Base-by-base conservation (phyloP, 2,113 vertebrate species). In the Gadus macrocephalus region DNA sequence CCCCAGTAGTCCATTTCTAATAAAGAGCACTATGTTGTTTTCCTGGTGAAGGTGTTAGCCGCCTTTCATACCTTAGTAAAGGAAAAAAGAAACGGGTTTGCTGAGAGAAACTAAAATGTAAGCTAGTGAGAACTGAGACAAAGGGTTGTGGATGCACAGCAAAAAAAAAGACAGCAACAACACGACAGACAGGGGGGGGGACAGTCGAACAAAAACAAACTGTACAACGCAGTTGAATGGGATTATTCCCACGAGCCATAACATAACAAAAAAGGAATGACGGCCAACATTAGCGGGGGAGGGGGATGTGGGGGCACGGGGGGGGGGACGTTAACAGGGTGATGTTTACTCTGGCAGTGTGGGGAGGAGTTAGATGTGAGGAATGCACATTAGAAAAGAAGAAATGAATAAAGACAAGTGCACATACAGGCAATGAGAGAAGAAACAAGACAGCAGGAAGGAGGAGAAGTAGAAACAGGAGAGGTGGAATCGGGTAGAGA, bases 401-500 rank as follows among this genome's bases (percentile, higher is more conserved):
- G 14, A 49, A 49, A 7, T 9, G 5, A 16, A 49, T 49, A 49
- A 49, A 49, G 42, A 49, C 42, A 49, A 49, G 42, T 14, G 42
- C 38, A 66, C 64, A 28, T 22, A 3, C 9, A 15, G n/a, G 55
- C 22, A 38, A 68, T 53, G 62, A 58, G 31, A 78, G 58, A 69
- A 58, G 28, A 22, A 77, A 69, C 42, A 49, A 49, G 42, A 49
- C 42, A 49, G 42, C 42, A 49, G 74, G 66, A 68, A 70, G 53
- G 75, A 59, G 49, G 7, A 25, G 27, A 17, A 7, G 42, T 53
- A n/a, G 19, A 38, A 25, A 66, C 55, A 67, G 56, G 31, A 68
- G 61, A 66, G 58, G n/a, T 38, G 38, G 2, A 71, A 67, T 15
- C 53, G 42, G 62, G 66, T 19, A 72, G 68, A 71, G 80, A 62